Base-by-base conservation (phyloP, 2,888 invertebrate species). In the Sesia apiformis region DNA sequence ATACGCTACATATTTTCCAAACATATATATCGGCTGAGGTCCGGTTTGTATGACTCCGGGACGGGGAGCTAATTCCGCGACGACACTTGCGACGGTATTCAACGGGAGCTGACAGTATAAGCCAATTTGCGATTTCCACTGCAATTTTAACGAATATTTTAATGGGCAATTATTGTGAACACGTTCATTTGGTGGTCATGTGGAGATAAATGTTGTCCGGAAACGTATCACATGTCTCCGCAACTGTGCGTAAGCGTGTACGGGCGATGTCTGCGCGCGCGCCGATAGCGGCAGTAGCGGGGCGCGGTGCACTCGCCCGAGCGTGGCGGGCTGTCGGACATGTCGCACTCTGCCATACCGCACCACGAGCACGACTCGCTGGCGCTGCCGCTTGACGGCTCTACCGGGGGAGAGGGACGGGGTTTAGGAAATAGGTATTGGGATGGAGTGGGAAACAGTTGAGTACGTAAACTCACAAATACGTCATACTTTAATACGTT, bases 281-380 rank as follows among this genome's bases (percentile, higher is more conserved):
- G 50, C 4, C 38, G 50, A 5, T 4, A 7, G 50, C 50, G 50
- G 50, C 7, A 38, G 50, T 39, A 40, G 3, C 39, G 52, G 52
- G 7, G 52, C 52, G 40, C 60, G 63, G 63, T 58, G 65, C 63
- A 53, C 58, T 60, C 55, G 58, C 57, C 60, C 52, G 66, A 61
- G 50, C 63, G 59, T 54, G 58, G 63, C 49, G 64, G 62, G 51
- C 60, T 57, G 23, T 23, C 23, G 23, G 23, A 23, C 23, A 23
- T 23, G 23, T 42, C 64, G 65, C 52, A 64, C 57, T 62, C 70
- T 53, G 59, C 65, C 61, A 70, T 63, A 53, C 74, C 81, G 74
- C 81, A 78, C 78, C 83, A 84, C 74, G 72, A 73, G 65, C 84
- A 83, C 64, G 78, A 39, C 8, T 40, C 40, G 6, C 6, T 7